These are phyloP conservation scores for Turritopsis dohrnii DNA, from an alignment of 30 jellyfish, hydroid and myxozoan species.

Conservation along the genomic window DNA sequence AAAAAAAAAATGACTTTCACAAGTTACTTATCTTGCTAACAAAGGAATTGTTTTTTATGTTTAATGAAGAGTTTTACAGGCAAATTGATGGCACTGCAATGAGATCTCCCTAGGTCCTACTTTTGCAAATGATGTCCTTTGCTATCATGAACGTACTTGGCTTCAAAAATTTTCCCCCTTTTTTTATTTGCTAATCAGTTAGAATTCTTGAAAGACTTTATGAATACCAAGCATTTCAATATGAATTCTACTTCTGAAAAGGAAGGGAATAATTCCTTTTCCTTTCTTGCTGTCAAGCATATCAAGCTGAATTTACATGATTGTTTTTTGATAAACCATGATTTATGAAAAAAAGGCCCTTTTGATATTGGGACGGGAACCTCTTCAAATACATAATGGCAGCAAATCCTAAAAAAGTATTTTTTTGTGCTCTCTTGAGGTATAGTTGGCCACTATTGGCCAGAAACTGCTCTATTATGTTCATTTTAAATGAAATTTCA, in stretches of 20 bases:
- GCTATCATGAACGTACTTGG: constrained; percentile 20
- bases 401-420: too few species aligned
- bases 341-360: too few species aligned
- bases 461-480: too few species aligned
- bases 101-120: constrained; percentile 45
- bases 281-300: too few species aligned
- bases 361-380: too few species aligned
- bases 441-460: too few species aligned
- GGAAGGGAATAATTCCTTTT: constrained; percentile 3
- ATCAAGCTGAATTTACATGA: too few species aligned
- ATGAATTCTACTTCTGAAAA: constrained; percentile 14
- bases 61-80: constrained; percentile 6
- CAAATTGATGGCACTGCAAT: constrained; percentile 21
- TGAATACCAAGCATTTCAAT: constrained; percentile 2
- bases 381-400: too few species aligned
- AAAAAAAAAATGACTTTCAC: background rate
- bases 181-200: background rate
- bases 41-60: constrained; percentile 2
- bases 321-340: too few species aligned
- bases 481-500: too few species aligned
- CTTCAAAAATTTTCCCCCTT: constrained; percentile 7
- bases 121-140: constrained; percentile 12
- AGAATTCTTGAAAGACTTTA: background rate
- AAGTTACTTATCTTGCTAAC: background rate
- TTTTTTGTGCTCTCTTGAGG: too few species aligned